Evolutionary conservation across 2,797 vertebrate genomes (phyloP).

Genomic region (Chaunax sp.): DNA sequence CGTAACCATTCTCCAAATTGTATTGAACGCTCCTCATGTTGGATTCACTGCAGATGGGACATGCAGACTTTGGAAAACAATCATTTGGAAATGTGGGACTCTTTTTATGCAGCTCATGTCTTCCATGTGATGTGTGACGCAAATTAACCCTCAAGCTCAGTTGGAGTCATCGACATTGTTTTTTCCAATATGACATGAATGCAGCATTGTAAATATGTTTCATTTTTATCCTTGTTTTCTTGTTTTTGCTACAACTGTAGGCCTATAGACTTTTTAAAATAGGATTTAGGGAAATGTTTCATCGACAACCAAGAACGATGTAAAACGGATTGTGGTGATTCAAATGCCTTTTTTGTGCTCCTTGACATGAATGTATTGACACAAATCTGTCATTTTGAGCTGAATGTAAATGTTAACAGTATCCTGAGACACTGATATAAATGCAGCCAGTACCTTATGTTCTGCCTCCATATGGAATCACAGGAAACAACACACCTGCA

Average conservation of each 20-base stretch:
- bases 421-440: neutral
- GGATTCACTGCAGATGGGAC: too few relatives aligned
- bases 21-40: conserved; percentile 24
- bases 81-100: neutral
- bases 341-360: too few relatives aligned
- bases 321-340: neutral
- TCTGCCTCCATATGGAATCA: neutral
- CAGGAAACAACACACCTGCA: conserved; percentile 4
- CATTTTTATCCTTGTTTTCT: neutral
- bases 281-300: neutral
- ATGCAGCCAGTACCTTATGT: neutral
- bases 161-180: too few relatives aligned
- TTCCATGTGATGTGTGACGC: neutral
- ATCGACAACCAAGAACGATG: conserved; percentile 1
- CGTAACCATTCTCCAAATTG: neutral
- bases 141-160: too few relatives aligned
- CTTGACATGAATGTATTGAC: neutral
- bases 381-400: neutral
- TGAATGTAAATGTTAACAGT: too few relatives aligned
- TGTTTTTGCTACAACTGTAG: conserved; percentile 10
- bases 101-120: neutral
- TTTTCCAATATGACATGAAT: conserved; percentile 9
- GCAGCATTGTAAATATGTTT: conserved; percentile 12
- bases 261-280: neutral
- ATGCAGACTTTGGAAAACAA: too few relatives aligned